Evolutionary conservation across 2,113 vertebrate genomes (phyloP).

Genomic region (Rhabdornis inornatus): DNA sequence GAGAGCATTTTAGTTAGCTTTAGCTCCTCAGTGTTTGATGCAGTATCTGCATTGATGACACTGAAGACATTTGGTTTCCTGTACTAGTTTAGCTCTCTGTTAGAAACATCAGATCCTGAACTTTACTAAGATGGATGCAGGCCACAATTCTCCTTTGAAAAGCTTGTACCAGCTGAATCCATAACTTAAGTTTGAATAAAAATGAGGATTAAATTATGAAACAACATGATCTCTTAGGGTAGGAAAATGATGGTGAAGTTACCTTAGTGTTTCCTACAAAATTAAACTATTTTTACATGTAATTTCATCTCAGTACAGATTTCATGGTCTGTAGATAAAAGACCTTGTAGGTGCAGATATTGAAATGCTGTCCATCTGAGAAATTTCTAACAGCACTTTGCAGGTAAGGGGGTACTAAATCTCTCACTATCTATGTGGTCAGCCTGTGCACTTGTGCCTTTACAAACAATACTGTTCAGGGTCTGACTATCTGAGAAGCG

Average conservation of each 20-base stretch:
- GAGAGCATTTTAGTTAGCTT: background rate
- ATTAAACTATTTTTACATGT: background rate
- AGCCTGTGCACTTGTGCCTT: background rate
- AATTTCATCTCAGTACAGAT: background rate
- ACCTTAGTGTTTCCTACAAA: background rate
- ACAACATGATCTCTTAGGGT: background rate
- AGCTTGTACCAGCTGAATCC: background rate
- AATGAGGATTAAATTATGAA: background rate
- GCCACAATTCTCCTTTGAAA: background rate
- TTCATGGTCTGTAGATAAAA: background rate
- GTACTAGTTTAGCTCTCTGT: background rate
- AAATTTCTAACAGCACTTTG: background rate
- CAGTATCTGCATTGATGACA: background rate
- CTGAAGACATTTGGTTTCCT: background rate
- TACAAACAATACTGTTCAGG: background rate
- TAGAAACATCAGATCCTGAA: background rate
- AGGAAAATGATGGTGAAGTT: background rate
- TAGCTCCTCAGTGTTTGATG: background rate
- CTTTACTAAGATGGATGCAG: background rate
- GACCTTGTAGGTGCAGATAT: background rate
- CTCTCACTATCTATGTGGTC: background rate
- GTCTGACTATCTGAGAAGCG: background rate
- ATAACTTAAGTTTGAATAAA: background rate
- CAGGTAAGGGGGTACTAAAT: background rate
- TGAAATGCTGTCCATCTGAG: background rate